Percentiles rank a stretch among this genome's conserved stretches.
These are phyloP conservation scores for Fragum sueziense DNA, from an alignment of 2,888 invertebrate species.

Conservation along the genomic window DNA sequence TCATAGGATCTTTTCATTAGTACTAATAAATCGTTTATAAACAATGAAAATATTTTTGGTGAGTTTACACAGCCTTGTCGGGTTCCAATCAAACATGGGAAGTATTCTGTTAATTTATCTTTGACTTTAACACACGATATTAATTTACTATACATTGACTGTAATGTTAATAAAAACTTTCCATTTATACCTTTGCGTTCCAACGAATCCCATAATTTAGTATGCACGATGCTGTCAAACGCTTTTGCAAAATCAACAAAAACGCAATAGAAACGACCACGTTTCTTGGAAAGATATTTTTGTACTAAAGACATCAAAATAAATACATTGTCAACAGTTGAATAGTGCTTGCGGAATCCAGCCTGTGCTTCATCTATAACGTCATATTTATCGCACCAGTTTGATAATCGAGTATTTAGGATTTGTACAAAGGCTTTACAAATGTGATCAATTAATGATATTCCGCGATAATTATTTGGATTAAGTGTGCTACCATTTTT, in stretches of 20 bases:
- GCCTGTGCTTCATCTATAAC: slow-evolving; percentile 21
- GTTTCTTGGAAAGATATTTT: slow-evolving; percentile 10
- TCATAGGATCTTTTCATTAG: not conserved
- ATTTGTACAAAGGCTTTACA: slow-evolving; percentile 20
- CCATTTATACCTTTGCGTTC: slow-evolving; percentile 12
- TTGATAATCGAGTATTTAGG: not conserved
- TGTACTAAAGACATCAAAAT: not conserved
- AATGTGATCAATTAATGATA: slow-evolving; percentile 30
- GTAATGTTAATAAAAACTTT: slow-evolving; percentile 10
- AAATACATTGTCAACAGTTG: slow-evolving; percentile 22
- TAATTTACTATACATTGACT: slow-evolving; percentile 14
- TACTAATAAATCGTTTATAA: slow-evolving; percentile 14
- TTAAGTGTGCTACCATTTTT: slow-evolving; percentile 8
- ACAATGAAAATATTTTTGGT: slow-evolving; percentile 13
- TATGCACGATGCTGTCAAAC: slow-evolving; percentile 7
- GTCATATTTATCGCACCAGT: not conserved
- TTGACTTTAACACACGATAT: slow-evolving; percentile 17
- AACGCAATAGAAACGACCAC: slow-evolving; percentile 12
- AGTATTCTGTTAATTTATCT: slow-evolving; percentile 5
- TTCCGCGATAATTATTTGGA: slow-evolving; percentile 38
- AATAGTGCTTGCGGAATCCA: slow-evolving; percentile 5
- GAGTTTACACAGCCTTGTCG: slow-evolving; percentile 12
- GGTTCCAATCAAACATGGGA: slow-evolving; percentile 12
- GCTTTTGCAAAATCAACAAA: slow-evolving; percentile 14
- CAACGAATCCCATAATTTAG: slow-evolving; percentile 1